Evolutionary conservation across 2,113 vertebrate species (phyloP).

Genomic region (Callopanchax toddi): DNA sequence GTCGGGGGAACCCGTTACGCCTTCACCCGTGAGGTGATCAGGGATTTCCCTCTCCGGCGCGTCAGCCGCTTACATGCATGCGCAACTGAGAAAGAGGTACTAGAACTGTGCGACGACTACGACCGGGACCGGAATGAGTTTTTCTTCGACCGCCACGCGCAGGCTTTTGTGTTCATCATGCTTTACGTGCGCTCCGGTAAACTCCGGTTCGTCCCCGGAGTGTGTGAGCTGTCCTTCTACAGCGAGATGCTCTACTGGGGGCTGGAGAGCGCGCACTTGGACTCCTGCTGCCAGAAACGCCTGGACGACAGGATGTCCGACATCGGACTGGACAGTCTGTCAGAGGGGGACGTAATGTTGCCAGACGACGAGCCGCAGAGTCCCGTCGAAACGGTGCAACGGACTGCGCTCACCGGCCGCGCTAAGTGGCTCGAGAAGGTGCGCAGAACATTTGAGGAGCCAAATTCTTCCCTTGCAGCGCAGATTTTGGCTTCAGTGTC

Average conservation of each 20-base stretch:
- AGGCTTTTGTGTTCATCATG: slow-evolving; percentile 97
- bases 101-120: slow-evolving; percentile 98
- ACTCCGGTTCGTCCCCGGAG: slow-evolving; percentile 94
- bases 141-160: slow-evolving; percentile 97
- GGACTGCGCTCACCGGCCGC: slow-evolving; percentile 61
- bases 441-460: slow-evolving; percentile 94
- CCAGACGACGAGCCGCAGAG: slow-evolving; percentile 69
- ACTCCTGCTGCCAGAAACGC: slow-evolving; percentile 95
- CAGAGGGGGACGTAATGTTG: slow-evolving; percentile 76
- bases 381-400: slow-evolving; percentile 24
- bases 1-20: slow-evolving; percentile 97
- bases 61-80: slow-evolving; percentile 95
- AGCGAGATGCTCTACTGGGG: slow-evolving; percentile 99
- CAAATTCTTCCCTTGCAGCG: slow-evolving; percentile 91
- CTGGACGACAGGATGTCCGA: slow-evolving; percentile 98
- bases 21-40: slow-evolving; percentile 92
- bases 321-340: slow-evolving; percentile 84
- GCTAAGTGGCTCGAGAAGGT: slow-evolving; percentile 90
- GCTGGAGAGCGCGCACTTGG: slow-evolving; percentile 92
- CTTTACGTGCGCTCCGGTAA: slow-evolving; percentile 96
- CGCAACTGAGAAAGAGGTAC: slow-evolving; percentile 93
- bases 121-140: slow-evolving; percentile 97
- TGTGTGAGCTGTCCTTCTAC: slow-evolving; percentile 99
- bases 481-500: slow-evolving; percentile 95
- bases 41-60: slow-evolving; percentile 94